phyloP scores from a whole-genome alignment of 2,797 vertebrate genomes.

The Cuniculus paca region DNA sequence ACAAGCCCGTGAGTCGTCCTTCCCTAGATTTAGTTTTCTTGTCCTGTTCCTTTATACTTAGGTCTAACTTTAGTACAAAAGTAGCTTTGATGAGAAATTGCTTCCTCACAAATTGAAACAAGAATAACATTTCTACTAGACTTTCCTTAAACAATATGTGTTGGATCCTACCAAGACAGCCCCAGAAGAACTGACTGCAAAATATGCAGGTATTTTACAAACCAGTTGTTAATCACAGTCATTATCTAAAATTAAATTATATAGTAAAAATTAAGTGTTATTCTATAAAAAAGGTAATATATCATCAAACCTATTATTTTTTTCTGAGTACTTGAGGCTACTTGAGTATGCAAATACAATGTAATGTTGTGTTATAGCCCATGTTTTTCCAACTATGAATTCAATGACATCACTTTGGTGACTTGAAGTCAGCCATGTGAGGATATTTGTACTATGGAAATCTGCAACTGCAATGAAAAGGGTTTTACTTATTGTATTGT shows the following conservation, averaged over 20 bases:
- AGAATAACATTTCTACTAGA: neutral
- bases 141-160: neutral
- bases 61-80: neutral
- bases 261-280: conserved; percentile 32
- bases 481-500: conserved; percentile 45
- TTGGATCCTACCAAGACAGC: neutral
- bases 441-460: neutral
- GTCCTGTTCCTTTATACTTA: neutral
- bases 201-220: neutral
- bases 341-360: neutral
- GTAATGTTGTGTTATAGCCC: neutral
- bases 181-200: neutral
- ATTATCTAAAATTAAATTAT: conserved; percentile 8
- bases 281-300: neutral
- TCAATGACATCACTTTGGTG: neutral
- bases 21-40: conserved; percentile 22
- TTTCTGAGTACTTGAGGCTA: neutral
- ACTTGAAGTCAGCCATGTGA: neutral
- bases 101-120: conserved; percentile 29
- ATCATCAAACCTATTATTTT: neutral
- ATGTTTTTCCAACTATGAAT: neutral
- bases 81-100: neutral
- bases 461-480: conserved; percentile 1
- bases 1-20: neutral
- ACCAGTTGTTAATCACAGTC: neutral